Conservation (phyloP, 2,888 invertebrate genomes). For the Nephrocerus scutellatus region DNA sequence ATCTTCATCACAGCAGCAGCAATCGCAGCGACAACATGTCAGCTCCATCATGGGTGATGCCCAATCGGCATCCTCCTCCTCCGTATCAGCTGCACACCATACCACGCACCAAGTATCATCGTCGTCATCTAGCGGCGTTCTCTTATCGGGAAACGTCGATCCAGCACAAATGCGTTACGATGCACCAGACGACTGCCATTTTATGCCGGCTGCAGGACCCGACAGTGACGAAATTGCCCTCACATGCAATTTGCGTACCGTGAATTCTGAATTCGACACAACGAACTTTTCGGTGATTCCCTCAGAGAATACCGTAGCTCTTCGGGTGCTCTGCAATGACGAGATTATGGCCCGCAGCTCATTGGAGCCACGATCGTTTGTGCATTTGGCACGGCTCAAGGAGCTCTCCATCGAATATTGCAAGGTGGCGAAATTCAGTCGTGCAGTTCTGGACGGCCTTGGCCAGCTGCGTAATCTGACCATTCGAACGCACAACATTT, state of each 20-base stretch:
- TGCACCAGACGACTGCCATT: conserved; percentile 73
- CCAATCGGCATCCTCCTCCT: conserved; percentile 33
- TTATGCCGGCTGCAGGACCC: conserved; percentile 37
- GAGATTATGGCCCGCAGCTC: conserved; percentile 74
- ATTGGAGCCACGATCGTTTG: conserved; percentile 68
- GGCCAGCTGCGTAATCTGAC: conserved; percentile 77
- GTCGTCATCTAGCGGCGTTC: conserved; percentile 6
- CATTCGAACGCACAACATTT: conserved; percentile 74
- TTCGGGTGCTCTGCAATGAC: conserved; percentile 73
- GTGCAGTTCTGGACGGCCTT: conserved; percentile 71
- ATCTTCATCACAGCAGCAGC: conserved; percentile 26
- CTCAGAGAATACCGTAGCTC: conserved; percentile 71
- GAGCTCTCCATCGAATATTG: conserved; percentile 78
- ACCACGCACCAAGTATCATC: conserved; percentile 22
- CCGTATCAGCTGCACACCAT: conserved; percentile 29
- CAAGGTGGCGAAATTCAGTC: conserved; percentile 76
- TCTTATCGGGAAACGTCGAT: too few species aligned
- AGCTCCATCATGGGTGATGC: conserved; percentile 42
- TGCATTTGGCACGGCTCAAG: conserved; percentile 71
- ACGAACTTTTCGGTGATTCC: conserved; percentile 84
- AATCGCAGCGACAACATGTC: conserved; percentile 34
- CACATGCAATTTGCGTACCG: conserved; percentile 71
- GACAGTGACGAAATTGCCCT: conserved; percentile 64
- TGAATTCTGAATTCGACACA: conserved; percentile 80
- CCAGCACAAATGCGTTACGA: conserved; percentile 53